Evolutionary conservation across 1,140 invertebrate genomes (phyloP), one percentile per base, ranked within the genome.

Genomic region (Plutomurus gul): DNA sequence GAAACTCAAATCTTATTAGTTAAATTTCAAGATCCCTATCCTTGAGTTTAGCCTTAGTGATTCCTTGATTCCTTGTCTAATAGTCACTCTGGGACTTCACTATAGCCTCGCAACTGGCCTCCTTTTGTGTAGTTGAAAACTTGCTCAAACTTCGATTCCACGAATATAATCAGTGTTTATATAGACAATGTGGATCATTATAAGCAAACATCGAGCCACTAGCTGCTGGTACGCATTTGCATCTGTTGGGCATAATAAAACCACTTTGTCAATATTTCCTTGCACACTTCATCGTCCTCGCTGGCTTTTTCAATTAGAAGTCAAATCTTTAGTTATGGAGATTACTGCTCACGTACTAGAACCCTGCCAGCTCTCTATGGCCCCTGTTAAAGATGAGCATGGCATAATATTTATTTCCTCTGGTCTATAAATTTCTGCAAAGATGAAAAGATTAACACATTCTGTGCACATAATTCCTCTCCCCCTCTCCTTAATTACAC

Each of bases 11-110:
- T 65, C 56, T 65, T 65, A 65, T 65, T 65, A 65, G 56, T 65
- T 65, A 65, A 65, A 65, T 65, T 65, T 65, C 56, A 65, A 65
- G 56, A 65, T 65, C 27, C 36, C 36, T 30, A 33, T 65, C 56
- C 56, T 36, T 65, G 56, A 65, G 56, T 30, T 5, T 65, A 16
- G 56, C 56, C 36, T 65, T 65, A 33, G 56, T n/a, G n/a, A n/a
- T n/a, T n/a, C n/a, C n/a, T n/a, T n/a, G 56, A 65, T 65, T 36
- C 20, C 27, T 4, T 30, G 16, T 18, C 27, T 36, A 65, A 65
- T 65, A 65, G 56, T 65, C 27, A 33, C 56, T 30, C 56, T 65
- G 56, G 30, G 56, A 30, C 56, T 65, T 25, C 30, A 27, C n/a
- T 33, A 10, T 43, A 43, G 39, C 7, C n/a, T 1, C 39, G 2